These are phyloP conservation scores for Diabrotica balteata DNA, from an alignment of 2,888 invertebrate genomes.

Conservation along the genomic window DNA sequence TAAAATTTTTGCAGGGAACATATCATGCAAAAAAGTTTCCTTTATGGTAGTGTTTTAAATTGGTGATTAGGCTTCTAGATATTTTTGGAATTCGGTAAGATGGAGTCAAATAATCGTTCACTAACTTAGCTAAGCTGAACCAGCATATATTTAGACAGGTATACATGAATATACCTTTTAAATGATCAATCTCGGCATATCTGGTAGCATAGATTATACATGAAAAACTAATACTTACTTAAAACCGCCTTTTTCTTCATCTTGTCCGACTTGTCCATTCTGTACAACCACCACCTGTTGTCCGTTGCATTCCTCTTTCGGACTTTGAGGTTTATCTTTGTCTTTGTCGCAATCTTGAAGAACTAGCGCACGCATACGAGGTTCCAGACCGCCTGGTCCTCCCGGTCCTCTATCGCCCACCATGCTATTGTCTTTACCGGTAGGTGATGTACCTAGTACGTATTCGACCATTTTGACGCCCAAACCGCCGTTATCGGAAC, in stretches of 20 bases:
- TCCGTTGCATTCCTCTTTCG: conserved; percentile 55
- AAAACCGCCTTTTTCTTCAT: conserved; percentile 86
- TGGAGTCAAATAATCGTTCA: too few species aligned
- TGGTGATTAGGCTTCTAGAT: too few species aligned
- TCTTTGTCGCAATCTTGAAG: conserved; percentile 64
- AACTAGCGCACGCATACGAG: conserved; percentile 70
- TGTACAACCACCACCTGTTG: conserved; percentile 52
- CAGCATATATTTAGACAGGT: too few species aligned
- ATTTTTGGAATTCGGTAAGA: too few species aligned
- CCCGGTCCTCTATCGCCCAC: conserved; percentile 47
- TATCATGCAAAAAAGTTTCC: too few species aligned
- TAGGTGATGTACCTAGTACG: conserved; percentile 91
- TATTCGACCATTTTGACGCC: conserved; percentile 99
- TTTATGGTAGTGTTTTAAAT: too few species aligned
- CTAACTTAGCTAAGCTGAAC: too few species aligned
- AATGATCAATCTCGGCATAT: too few species aligned
- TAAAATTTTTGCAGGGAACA: too few species aligned
- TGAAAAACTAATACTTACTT: conserved; percentile 71
- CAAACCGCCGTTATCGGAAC: conserved; percentile 84
- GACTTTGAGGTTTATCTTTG: conserved; percentile 65
- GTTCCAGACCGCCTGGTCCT: conserved; percentile 64
- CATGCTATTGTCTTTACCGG: conserved; percentile 69
- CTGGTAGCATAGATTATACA: too few species aligned
- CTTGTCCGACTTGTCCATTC: conserved; percentile 60
- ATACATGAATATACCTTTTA: too few species aligned